These are phyloP conservation scores for Sebastes diploproa DNA, from an alignment of 2,797 vertebrate genomes.

Conservation along the genomic window DNA sequence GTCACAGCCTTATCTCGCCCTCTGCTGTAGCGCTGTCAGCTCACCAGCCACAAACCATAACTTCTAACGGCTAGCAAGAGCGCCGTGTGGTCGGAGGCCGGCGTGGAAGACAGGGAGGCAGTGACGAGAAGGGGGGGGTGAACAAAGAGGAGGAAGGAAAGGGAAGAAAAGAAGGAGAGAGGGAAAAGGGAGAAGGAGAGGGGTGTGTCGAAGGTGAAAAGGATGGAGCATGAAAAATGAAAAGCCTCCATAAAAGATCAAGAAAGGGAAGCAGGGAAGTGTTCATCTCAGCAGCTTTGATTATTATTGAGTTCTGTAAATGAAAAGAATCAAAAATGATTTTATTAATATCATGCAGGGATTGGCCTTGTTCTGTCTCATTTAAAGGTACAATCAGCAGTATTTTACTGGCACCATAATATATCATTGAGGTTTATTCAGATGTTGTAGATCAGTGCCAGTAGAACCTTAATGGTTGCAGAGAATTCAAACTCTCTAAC, in stretches of 20 bases:
- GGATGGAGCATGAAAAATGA: background rate
- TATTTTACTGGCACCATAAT: background rate
- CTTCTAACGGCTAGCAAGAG: conserved; percentile 61
- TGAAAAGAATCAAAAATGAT: background rate
- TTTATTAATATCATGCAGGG: background rate
- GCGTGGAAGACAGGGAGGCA: conserved; percentile 13
- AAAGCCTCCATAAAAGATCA: background rate
- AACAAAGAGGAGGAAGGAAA: no score
- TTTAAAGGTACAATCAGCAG: background rate
- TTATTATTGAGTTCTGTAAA: background rate
- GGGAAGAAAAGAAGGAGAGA: background rate
- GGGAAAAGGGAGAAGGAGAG: background rate
- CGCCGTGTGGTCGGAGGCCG: conserved; percentile 24
- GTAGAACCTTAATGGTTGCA: background rate
- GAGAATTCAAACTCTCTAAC: background rate
- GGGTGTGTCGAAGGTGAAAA: background rate
- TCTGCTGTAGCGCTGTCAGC: conserved; percentile 81
- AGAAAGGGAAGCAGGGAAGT: background rate
- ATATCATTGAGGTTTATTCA: background rate
- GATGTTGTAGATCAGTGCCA: background rate
- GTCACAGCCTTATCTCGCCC: conserved; percentile 80
- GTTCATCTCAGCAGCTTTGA: background rate
- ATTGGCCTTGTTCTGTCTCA: background rate
- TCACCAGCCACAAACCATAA: conserved; percentile 79
- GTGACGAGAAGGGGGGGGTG: background rate